phyloP scores from a whole-genome alignment of 2,888 invertebrate species.

The Leucophora obtusa region DNA sequence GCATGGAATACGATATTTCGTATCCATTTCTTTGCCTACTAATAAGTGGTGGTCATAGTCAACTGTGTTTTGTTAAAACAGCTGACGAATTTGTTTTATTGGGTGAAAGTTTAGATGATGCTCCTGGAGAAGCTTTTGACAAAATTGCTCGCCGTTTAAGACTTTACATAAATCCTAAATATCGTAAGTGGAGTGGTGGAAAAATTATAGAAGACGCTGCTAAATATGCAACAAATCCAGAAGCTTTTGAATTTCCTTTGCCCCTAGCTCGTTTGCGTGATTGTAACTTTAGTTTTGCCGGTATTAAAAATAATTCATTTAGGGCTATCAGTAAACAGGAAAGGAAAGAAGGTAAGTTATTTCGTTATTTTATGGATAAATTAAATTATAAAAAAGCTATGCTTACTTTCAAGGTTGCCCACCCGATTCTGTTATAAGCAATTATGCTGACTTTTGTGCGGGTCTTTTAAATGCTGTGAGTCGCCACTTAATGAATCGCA shows the following conservation, averaged over 20 bases:
- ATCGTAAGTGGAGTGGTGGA: conserved; percentile 86
- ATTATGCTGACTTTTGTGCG: conserved; percentile 90
- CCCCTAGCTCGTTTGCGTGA: conserved; percentile 84
- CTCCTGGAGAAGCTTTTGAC: conserved; percentile 96
- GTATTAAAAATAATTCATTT: conserved; percentile 84
- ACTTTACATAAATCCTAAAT: conserved; percentile 87
- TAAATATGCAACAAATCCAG: conserved; percentile 82
- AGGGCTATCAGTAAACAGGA: conserved; percentile 82
- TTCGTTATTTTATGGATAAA: too few species aligned
- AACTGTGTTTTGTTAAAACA: conserved; percentile 86
- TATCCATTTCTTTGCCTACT: conserved; percentile 94
- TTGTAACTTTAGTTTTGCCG: conserved; percentile 95
- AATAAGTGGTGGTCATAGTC: conserved; percentile 95
- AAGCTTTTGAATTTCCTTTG: conserved; percentile 83
- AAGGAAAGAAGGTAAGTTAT: conserved; percentile 73
- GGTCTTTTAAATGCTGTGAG: conserved; percentile 87
- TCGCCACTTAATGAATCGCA: conserved; percentile 88
- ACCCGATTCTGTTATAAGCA: conserved; percentile 86
- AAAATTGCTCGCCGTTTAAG: conserved; percentile 94
- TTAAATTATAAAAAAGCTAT: not conserved
- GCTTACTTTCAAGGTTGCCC: conserved; percentile 77
- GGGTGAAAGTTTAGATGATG: conserved; percentile 89
- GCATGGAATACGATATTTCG: conserved; percentile 84
- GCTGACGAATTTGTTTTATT: conserved; percentile 88
- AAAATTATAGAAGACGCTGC: conserved; percentile 91